Evolutionary conservation across 2,888 invertebrate species (phyloP).

Genomic region (Aphodius sticticus): DNA sequence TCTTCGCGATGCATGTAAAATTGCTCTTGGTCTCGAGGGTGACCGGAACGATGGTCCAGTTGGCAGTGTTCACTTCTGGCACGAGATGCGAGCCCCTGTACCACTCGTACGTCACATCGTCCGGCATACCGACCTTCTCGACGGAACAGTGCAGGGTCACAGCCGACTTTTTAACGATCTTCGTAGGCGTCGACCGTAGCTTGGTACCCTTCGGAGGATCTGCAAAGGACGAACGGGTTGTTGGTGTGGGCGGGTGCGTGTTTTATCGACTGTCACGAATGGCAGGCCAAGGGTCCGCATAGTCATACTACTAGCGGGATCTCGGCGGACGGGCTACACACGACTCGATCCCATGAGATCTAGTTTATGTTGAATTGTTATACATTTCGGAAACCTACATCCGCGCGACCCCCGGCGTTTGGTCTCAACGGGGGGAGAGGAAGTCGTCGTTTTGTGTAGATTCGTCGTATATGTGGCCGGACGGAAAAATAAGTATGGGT

Average conservation of each 20-base stretch:
- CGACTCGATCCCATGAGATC: not conserved
- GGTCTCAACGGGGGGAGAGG: not conserved
- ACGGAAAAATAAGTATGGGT: not conserved
- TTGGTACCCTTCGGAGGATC: slow-evolving; percentile 88
- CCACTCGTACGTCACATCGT: slow-evolving; percentile 79
- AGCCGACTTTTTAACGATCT: slow-evolving; percentile 83
- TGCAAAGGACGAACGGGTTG: slow-evolving; percentile 49
- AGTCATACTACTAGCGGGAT: not conserved
- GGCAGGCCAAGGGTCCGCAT: not conserved
- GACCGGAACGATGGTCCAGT: slow-evolving; percentile 84
- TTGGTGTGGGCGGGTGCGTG: not conserved
- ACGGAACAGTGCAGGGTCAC: slow-evolving; percentile 86
- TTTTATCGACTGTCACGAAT: not conserved
- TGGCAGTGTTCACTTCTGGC: slow-evolving; percentile 76
- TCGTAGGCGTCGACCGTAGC: slow-evolving; percentile 74
- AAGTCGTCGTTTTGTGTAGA: not conserved
- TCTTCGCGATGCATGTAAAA: slow-evolving; percentile 88
- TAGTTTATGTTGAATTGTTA: slow-evolving; percentile 4
- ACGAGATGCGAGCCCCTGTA: slow-evolving; percentile 78
- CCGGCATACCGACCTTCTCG: slow-evolving; percentile 83
- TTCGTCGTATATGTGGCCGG: not conserved
- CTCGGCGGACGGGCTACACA: not conserved
- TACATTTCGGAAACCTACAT: not conserved
- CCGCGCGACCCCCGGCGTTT: not conserved
- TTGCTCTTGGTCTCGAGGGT: slow-evolving; percentile 86